Conservation (phyloP, 1,140 invertebrate genomes). For the Cotesia typhae region DNA sequence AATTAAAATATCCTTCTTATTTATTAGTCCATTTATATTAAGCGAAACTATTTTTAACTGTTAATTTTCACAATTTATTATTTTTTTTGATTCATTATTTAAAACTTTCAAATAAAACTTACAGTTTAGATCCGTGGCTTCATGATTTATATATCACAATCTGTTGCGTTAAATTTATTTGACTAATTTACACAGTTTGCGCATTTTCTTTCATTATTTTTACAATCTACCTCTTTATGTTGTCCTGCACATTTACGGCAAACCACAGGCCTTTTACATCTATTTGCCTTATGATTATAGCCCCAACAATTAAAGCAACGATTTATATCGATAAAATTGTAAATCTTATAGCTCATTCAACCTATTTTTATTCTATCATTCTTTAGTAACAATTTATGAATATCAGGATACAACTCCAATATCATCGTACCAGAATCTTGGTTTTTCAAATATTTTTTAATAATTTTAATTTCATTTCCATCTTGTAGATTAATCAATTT, state of each 20-base stretch:
- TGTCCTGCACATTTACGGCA: slow-evolving; percentile 28
- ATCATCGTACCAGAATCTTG: background rate
- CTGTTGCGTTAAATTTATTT: slow-evolving; percentile 4
- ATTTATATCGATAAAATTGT: slow-evolving; percentile 25
- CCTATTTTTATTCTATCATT: slow-evolving; percentile 31
- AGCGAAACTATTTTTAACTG: slow-evolving; percentile 15
- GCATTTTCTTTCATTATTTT: slow-evolving; percentile 14
- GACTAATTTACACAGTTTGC: slow-evolving; percentile 23
- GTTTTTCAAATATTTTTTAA: background rate
- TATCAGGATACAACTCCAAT: background rate
- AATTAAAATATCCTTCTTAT: slow-evolving; percentile 28
- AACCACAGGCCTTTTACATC: slow-evolving; percentile 26
- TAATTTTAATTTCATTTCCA: background rate
- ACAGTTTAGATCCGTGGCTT: slow-evolving; percentile 21
- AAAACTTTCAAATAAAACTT: slow-evolving; percentile 10
- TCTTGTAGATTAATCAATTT: background rate
- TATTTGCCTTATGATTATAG: background rate
- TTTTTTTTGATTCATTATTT: background rate
- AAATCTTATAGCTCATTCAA: slow-evolving; percentile 34
- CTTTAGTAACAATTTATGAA: slow-evolving; percentile 20
- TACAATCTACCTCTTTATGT: slow-evolving; percentile 25
- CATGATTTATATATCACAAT: slow-evolving; percentile 17
- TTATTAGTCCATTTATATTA: slow-evolving; percentile 20
- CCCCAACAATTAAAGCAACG: slow-evolving; percentile 40
- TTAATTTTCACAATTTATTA: background rate